phyloP scores from a whole-genome alignment of 2,797 vertebrate genomes.

The Anguilla megastoma region DNA sequence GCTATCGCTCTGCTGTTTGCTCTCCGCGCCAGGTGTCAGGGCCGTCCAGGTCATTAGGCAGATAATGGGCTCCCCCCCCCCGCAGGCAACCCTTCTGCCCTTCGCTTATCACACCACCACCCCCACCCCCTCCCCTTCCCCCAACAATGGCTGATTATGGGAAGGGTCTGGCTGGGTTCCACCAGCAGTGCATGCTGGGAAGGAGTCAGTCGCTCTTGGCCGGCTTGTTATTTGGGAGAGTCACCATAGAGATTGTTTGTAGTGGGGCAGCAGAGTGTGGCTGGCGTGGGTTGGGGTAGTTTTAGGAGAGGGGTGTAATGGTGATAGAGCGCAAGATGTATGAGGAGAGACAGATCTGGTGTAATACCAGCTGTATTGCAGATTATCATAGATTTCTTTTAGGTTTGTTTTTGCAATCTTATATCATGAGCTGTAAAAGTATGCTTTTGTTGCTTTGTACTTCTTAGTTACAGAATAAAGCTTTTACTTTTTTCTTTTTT shows the following conservation, averaged over 20 bases:
- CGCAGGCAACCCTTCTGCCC: constrained; percentile 39
- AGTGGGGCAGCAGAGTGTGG: neutral
- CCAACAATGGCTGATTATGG: constrained; percentile 36
- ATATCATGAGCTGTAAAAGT: too few species aligned
- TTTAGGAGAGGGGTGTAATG: neutral
- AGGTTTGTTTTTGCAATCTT: too few species aligned
- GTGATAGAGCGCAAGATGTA: neutral
- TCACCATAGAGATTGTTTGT: neutral
- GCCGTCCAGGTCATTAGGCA: constrained; percentile 53
- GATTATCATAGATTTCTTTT: neutral
- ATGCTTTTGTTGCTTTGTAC: neutral
- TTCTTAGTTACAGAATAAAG: neutral
- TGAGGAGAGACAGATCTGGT: neutral
- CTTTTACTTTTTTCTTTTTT: neutral
- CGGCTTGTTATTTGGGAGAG: neutral
- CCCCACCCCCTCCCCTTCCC: too few species aligned
- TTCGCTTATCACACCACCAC: constrained; percentile 41
- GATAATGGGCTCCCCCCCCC: constrained; percentile 38
- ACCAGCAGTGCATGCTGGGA: constrained; percentile 18
- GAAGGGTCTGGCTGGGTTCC: constrained; percentile 41
- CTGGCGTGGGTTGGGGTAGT: neutral
- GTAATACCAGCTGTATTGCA: neutral
- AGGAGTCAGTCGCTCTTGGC: neutral
- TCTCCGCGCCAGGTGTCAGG: constrained; percentile 52
- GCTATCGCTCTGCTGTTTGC: constrained; percentile 29